Percentiles rank a stretch among this genome's conserved stretches.
These are phyloP conservation scores for Ispidina picta DNA, from an alignment of 2,797 vertebrate genomes.

Conservation along the genomic window DNA sequence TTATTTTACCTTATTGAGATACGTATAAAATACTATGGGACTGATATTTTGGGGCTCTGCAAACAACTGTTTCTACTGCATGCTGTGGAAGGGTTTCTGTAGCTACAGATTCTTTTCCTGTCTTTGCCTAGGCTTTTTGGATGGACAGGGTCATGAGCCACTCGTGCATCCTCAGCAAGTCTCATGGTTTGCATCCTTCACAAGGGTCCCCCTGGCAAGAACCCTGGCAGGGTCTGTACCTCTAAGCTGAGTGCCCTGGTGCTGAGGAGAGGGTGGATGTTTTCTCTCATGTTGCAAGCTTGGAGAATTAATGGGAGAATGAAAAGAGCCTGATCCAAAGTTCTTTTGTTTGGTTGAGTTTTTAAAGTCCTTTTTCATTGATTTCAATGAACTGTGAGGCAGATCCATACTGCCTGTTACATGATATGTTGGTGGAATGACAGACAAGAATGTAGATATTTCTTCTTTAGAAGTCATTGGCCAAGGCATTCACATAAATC, in stretches of 20 bases:
- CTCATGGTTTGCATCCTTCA: neutral
- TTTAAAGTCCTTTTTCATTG: neutral
- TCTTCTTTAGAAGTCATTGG: conserved; percentile 49
- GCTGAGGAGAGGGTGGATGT: neutral
- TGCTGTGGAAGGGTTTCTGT: neutral
- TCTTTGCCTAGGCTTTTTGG: neutral
- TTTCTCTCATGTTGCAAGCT: neutral
- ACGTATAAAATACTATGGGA: neutral
- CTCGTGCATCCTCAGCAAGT: fast-evolving
- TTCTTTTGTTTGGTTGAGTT: neutral
- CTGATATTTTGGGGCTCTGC: neutral
- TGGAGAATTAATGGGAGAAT: neutral
- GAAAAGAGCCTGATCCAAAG: neutral
- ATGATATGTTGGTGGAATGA: conserved; percentile 38
- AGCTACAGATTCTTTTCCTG: neutral
- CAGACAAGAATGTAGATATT: conserved; percentile 41
- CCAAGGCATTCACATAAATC: conserved; percentile 71
- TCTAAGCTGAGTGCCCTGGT: fast-evolving
- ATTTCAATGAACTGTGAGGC: neutral
- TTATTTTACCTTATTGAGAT: neutral
- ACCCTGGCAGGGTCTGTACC: neutral
- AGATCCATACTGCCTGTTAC: conserved; percentile 31
- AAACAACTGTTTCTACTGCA: neutral
- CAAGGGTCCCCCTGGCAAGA: neutral
- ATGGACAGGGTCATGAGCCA: neutral